These are phyloP conservation scores for Polyommatus icarus DNA, from an alignment of 2,888 invertebrate genomes.

Conservation along the genomic window DNA sequence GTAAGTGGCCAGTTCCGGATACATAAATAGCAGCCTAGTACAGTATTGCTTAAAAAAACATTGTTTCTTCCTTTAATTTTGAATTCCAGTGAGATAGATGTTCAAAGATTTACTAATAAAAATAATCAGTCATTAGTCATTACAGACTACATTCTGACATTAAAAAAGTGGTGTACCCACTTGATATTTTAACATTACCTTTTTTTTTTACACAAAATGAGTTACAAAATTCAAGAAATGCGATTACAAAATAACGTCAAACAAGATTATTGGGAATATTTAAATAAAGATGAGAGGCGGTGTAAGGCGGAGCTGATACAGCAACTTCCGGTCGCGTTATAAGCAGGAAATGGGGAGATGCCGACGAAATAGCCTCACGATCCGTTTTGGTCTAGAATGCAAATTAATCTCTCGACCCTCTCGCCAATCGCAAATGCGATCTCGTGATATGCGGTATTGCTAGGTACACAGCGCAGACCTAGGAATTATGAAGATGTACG, in stretches of 20 bases:
- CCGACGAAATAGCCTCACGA: constrained; percentile 69
- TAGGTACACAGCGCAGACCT: constrained; percentile 17
- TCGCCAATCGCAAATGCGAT: constrained; percentile 33
- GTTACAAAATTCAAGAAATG: no score
- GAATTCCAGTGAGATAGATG: no score
- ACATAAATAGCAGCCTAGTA: no score
- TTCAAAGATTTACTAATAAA: no score
- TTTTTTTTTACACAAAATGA: no score
- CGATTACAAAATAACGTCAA: background rate
- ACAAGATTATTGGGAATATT: background rate
- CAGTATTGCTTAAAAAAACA: no score
- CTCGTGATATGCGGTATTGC: constrained; percentile 31
- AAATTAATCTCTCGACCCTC: constrained; percentile 63
- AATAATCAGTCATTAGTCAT: no score
- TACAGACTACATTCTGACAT: no score
- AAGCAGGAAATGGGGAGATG: constrained; percentile 65
- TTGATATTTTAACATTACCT: no score
- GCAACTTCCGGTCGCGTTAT: constrained; percentile 43
- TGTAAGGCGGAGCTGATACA: constrained; percentile 11
- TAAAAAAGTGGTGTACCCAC: no score
- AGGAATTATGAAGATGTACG: constrained; percentile 21
- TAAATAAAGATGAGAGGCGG: constrained; percentile 14
- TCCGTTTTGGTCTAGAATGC: constrained; percentile 72
- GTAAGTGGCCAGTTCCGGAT: no score
- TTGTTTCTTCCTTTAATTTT: no score